Conservation (phyloP, 1,140 invertebrate species). For the Saxidomus purpurata region DNA sequence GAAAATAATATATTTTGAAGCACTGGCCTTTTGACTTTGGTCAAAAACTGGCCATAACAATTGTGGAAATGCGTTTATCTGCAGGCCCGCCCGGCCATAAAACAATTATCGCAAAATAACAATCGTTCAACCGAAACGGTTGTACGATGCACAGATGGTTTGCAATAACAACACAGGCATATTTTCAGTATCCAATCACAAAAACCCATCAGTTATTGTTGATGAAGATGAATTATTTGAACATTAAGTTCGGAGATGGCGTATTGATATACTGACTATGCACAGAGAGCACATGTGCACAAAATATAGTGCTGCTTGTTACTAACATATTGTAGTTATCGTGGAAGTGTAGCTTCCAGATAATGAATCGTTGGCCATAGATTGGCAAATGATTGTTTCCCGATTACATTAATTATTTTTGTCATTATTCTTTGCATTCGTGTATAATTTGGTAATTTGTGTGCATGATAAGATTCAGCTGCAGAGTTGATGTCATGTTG, state of each 20-base stretch:
- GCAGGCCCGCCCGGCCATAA: background rate
- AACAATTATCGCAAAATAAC: conserved; percentile 52
- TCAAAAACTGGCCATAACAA: conserved; percentile 1
- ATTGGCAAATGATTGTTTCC: conserved; percentile 45
- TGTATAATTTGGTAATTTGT: background rate
- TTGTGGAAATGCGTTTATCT: background rate
- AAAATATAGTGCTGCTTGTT: conserved; percentile 45
- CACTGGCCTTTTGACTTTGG: background rate
- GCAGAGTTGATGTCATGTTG: background rate
- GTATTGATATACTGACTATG: conserved; percentile 50
- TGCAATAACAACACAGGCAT: conserved; percentile 49
- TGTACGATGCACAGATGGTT: conserved; percentile 51
- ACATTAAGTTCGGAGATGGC: conserved; percentile 53
- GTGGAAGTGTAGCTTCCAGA: conserved; percentile 3
- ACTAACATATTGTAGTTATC: background rate
- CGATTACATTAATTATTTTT: conserved; percentile 51
- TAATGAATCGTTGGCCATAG: conserved; percentile 29
- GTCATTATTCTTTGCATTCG: conserved; percentile 21
- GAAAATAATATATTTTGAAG: background rate
- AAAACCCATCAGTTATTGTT: conserved; percentile 37
- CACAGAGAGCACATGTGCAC: background rate
- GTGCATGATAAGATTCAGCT: background rate
- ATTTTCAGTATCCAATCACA: conserved; percentile 39
- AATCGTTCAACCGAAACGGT: conserved; percentile 24
- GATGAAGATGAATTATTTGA: conserved; percentile 52